These are phyloP conservation scores for Dasypus novemcinctus DNA, from an alignment of 2,113 vertebrate genomes.

Conservation along the genomic window DNA sequence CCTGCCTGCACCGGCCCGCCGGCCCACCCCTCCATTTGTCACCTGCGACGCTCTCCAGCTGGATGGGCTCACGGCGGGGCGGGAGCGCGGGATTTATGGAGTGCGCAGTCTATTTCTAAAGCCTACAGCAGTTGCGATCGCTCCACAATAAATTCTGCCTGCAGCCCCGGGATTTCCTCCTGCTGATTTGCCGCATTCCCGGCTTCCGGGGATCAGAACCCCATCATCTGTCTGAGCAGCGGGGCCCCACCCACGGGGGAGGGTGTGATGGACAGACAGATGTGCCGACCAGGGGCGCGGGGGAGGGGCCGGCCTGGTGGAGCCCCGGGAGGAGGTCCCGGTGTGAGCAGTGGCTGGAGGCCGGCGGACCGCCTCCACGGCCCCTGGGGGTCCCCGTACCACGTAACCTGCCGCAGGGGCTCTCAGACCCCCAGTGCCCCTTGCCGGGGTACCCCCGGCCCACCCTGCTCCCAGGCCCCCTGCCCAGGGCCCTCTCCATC, in stretches of 20 bases:
- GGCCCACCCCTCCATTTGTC: constrained; percentile 30
- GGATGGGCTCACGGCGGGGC: constrained; percentile 41
- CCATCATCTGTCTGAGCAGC: not conserved
- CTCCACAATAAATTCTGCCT: constrained; percentile 62
- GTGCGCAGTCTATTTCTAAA: constrained; percentile 67
- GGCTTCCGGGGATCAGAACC: not conserved
- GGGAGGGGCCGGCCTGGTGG: not conserved
- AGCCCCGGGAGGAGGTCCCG: not conserved
- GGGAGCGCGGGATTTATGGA: constrained; percentile 64
- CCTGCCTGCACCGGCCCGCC: not conserved
- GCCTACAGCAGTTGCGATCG: not conserved
- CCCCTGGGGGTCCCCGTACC: accelerated
- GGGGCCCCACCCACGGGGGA: not conserved
- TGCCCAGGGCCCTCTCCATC: not conserved
- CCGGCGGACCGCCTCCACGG: too few species aligned
- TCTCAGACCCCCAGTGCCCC: not conserved
- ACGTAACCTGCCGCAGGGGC: not conserved
- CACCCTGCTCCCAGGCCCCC: not conserved
- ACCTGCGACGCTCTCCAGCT: not conserved
- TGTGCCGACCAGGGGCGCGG: not conserved
- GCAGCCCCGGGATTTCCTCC: not conserved
- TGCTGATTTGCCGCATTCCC: constrained; percentile 42
- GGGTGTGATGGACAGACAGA: accelerated
- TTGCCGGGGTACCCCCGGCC: too few species aligned
- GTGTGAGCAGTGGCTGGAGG: too few species aligned